These are phyloP conservation scores for Setipinna tenuifilis DNA, from an alignment of 2,797 vertebrate genomes.

Conservation along the genomic window DNA sequence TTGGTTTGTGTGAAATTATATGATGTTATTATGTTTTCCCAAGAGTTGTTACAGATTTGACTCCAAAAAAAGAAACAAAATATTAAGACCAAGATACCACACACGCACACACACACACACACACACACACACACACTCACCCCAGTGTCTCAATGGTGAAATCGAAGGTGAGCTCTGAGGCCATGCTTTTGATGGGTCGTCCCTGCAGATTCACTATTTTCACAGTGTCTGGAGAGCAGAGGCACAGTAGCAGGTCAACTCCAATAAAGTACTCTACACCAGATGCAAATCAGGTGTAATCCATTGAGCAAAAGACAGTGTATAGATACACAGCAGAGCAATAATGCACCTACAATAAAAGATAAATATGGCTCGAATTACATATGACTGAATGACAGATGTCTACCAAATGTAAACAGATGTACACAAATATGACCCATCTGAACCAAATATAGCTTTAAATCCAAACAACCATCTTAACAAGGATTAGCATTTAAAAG, in stretches of 20 bases:
- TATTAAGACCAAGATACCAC: neutral
- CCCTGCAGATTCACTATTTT: conserved; percentile 71
- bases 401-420: no score
- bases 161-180: conserved; percentile 67
- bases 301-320: neutral
- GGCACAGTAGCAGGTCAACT: neutral
- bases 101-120: neutral
- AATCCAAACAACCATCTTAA: neutral
- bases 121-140: neutral
- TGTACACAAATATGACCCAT: neutral
- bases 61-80: conserved; percentile 2
- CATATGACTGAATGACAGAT: neutral
- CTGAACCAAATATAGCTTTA: neutral
- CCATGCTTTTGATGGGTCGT: conserved; percentile 53
- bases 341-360: neutral
- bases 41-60: neutral
- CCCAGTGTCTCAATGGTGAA: conserved; percentile 76
- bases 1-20: neutral
- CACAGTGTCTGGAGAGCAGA: conserved; percentile 65
- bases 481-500: neutral
- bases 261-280: neutral
- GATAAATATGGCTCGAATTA: neutral
- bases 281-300: neutral
- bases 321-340: neutral
- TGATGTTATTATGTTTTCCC: neutral